Percentiles rank a stretch among this genome's conserved stretches.
Conservation (phyloP, 2,888 invertebrate genomes). For the Drosophila aldrichi region DNA sequence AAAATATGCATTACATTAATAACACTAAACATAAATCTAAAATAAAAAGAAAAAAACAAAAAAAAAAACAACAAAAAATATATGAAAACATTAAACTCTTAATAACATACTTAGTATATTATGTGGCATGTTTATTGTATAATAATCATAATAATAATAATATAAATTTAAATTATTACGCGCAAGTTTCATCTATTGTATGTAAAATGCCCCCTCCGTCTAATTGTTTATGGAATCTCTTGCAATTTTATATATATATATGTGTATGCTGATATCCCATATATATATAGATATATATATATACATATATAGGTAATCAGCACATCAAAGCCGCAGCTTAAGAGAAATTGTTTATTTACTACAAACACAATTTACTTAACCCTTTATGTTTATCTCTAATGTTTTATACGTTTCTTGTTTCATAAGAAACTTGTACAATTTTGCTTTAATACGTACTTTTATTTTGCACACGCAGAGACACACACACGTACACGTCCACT, state of each 20-base stretch:
- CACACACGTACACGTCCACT: conserved; percentile 58
- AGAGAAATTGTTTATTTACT: conserved; percentile 68
- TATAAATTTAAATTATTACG: conserved; percentile 57
- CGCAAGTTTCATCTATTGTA: conserved; percentile 46
- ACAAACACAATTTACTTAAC: conserved; percentile 46
- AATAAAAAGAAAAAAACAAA: too few species aligned
- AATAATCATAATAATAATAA: conserved; percentile 61
- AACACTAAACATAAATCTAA: conserved; percentile 34
- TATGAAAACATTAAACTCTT: conserved; percentile 33
- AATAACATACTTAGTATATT: conserved; percentile 51
- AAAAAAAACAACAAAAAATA: conserved; percentile 24
- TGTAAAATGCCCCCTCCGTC: conserved; percentile 33
- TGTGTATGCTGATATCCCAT: neutral
- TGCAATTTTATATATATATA: conserved; percentile 22
- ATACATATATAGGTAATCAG: conserved; percentile 3
- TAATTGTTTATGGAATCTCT: conserved; percentile 50
- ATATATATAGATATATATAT: too few species aligned
- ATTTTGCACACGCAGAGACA: conserved; percentile 43
- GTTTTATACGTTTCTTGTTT: conserved; percentile 42
- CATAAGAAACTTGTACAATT: conserved; percentile 70
- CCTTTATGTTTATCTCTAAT: conserved; percentile 27
- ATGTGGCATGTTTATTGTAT: conserved; percentile 54
- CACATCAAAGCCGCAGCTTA: conserved; percentile 12
- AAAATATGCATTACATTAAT: conserved; percentile 75
- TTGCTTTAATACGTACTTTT: conserved; percentile 70